A percentile compares a stretch with the other conserved stretches of the same genome.
Evolutionary conservation across 2,888 invertebrate genomes (phyloP).

Genomic region (Mesodorylaimus sp.): DNA sequence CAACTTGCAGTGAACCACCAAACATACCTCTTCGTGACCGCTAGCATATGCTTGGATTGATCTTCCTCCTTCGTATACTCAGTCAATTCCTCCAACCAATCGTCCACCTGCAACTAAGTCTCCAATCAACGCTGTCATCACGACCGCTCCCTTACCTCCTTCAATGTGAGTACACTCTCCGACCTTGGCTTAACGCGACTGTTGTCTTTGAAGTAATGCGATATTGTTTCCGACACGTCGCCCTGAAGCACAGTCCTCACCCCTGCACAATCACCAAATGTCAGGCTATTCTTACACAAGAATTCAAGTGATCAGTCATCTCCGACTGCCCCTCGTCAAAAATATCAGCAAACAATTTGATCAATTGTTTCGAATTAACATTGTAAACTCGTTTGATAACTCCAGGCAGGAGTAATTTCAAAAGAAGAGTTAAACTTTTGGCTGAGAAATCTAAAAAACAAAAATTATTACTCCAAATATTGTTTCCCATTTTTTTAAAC

Average conservation of each 20-base stretch:
- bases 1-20: no score
- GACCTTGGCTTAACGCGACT: conserved; percentile 40
- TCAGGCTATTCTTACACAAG: not conserved
- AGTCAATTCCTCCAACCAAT: conserved; percentile 52
- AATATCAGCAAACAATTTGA: conserved; percentile 49
- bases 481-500: no score
- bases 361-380: conserved; percentile 69
- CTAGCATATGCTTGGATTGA: conserved; percentile 54
- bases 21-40: conserved; percentile 43
- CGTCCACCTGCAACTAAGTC: conserved; percentile 38
- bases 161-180: conserved; percentile 51
- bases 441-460: no score
- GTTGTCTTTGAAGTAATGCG: conserved; percentile 53
- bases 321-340: conserved; percentile 52
- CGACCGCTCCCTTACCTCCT: conserved; percentile 44
- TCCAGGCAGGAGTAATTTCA: conserved; percentile 60
- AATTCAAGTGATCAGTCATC: conserved; percentile 64
- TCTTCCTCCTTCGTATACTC: conserved; percentile 67
- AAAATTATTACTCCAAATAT: no score
- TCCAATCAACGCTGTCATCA: no score
- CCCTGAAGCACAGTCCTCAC: conserved; percentile 35
- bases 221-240: conserved; percentile 69
- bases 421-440: no score
- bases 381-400: conserved; percentile 69
- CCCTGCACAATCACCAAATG: not conserved